These are phyloP conservation scores for Ammodramus savannarum DNA, from an alignment of 2,113 vertebrate species.

Conservation along the genomic window DNA sequence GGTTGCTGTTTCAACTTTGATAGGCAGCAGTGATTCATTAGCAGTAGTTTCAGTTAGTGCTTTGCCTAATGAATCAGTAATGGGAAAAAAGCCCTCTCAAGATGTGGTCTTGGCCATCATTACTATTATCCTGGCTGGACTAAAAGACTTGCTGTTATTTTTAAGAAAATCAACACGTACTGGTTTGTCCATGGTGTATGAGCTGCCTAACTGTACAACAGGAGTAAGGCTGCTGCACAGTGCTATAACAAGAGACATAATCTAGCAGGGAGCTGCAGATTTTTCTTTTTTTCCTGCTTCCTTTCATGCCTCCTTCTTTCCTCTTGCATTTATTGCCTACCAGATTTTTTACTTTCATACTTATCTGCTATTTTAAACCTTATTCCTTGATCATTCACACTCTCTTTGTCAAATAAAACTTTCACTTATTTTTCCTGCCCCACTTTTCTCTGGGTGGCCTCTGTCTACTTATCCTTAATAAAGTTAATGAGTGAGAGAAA, in stretches of 20 bases:
- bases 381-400: neutral
- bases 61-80: slow-evolving; percentile 17
- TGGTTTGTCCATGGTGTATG: neutral
- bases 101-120: neutral
- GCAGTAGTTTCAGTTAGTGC: slow-evolving; percentile 9
- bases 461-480: neutral
- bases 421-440: neutral
- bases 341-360: neutral
- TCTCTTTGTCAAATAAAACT: neutral
- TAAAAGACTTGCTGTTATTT: neutral
- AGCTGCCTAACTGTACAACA: neutral
- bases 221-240: neutral
- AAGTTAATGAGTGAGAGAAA: neutral
- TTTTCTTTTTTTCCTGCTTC: neutral
- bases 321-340: neutral
- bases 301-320: neutral
- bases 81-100: neutral
- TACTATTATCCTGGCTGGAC: slow-evolving; percentile 16
- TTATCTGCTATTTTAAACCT: neutral
- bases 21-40: slow-evolving; percentile 4
- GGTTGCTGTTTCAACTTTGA: neutral
- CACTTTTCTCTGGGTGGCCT: neutral
- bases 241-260: neutral
- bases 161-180: neutral
- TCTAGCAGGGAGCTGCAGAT: neutral